phyloP scores from a whole-genome alignment of 2,113 vertebrate species.

The Marmota flaviventris region DNA sequence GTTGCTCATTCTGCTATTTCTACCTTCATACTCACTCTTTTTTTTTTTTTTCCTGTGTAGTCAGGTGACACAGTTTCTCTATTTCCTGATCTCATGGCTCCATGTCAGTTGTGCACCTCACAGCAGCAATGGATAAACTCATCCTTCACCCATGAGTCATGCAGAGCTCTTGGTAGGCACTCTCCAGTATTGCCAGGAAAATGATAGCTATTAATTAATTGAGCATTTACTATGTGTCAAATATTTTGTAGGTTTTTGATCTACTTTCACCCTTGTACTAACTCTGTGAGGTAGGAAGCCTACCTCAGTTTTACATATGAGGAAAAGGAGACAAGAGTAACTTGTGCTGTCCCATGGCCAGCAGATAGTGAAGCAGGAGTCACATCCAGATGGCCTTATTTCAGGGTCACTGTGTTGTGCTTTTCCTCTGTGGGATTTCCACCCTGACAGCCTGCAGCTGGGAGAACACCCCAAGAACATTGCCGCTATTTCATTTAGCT shows the following conservation, averaged over 20 bases:
- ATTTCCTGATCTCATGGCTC: not conserved
- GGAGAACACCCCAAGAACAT: not conserved
- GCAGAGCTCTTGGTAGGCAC: not conserved
- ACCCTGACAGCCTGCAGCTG: not conserved
- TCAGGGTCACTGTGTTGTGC: not conserved
- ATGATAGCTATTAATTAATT: not conserved
- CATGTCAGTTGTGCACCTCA: not conserved
- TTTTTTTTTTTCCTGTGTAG: not conserved
- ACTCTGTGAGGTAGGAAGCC: not conserved
- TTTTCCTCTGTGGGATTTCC: not conserved
- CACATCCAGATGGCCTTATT: not conserved
- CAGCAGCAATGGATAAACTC: not conserved
- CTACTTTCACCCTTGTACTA: not conserved
- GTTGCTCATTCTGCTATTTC: not conserved
- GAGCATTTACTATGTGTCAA: not conserved
- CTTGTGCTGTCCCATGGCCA: too few species aligned
- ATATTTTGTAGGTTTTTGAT: not conserved
- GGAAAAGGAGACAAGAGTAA: not conserved
- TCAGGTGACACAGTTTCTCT: not conserved
- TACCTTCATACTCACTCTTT: not conserved
- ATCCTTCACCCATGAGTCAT: not conserved
- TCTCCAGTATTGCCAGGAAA: not conserved
- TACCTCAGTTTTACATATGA: not conserved
- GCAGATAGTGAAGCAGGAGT: not conserved
- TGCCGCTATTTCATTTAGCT: not conserved